Conservation (phyloP, 2,113 vertebrate species). For the Aleadryas rufinucha region DNA sequence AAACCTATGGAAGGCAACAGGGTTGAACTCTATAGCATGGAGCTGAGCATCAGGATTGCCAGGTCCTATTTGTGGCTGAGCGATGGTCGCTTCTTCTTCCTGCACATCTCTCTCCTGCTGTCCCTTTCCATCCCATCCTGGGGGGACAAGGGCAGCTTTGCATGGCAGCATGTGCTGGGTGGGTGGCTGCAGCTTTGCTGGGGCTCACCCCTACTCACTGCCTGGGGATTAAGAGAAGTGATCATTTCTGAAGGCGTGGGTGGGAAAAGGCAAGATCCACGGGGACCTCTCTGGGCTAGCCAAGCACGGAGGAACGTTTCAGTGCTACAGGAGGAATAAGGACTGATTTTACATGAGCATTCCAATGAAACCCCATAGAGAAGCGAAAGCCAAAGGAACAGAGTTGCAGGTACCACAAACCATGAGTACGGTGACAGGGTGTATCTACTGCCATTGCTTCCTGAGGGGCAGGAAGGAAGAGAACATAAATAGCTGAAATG, state of each 20-base stretch:
- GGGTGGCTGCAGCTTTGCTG: neutral
- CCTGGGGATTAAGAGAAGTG: neutral
- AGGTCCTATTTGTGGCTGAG: neutral
- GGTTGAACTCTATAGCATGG: fast-evolving
- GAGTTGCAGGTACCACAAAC: neutral
- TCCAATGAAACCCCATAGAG: neutral
- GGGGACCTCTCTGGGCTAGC: neutral
- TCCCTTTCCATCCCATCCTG: neutral
- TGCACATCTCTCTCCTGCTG: fast-evolving
- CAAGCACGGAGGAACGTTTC: fast-evolving
- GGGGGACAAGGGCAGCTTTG: neutral
- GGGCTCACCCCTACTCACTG: neutral
- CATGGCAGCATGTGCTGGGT: neutral
- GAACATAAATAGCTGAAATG: neutral
- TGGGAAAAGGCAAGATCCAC: neutral
- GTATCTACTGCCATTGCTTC: neutral
- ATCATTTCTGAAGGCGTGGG: neutral
- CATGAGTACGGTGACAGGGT: fast-evolving
- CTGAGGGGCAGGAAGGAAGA: neutral
- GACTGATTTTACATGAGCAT: neutral
- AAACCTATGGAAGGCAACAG: neutral
- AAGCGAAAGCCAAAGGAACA: neutral
- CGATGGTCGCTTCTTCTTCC: neutral
- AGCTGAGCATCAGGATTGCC: neutral
- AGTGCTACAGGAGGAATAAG: neutral